phyloP scores from a whole-genome alignment of 2,113 vertebrate species.

The Entosphenus tridentatus region DNA sequence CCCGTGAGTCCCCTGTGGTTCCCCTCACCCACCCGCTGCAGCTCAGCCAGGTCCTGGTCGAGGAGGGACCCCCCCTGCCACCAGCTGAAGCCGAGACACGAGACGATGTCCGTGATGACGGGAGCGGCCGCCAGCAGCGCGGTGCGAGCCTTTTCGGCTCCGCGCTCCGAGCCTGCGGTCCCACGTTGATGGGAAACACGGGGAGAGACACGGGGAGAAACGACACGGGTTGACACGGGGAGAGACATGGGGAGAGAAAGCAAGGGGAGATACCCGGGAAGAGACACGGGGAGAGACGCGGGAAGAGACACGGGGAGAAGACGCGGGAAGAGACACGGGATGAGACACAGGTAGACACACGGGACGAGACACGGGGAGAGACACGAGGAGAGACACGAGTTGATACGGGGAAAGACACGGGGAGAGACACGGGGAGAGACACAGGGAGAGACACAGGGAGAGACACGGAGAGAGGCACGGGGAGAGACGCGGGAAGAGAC shows the following conservation, averaged over 20 bases:
- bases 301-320: not conserved
- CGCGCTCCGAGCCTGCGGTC: constrained; percentile 28
- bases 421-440: no score
- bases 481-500: no score
- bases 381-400: no score
- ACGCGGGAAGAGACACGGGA: not conserved
- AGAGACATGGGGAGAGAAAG: not conserved
- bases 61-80: constrained; percentile 46
- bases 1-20: not conserved
- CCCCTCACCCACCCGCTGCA: constrained; percentile 24
- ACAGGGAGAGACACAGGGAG: no score
- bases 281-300: no score
- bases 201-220: not conserved
- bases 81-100: constrained; percentile 51
- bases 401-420: no score
- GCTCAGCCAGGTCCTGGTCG: constrained; percentile 35
- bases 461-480: no score
- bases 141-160: constrained; percentile 24
- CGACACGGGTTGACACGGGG: not conserved
- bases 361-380: no score
- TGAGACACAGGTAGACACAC: not conserved
- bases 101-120: constrained; percentile 38
- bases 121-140: constrained; percentile 24
- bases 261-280: not conserved
- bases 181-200: not conserved